Base-by-base conservation (phyloP, 1,140 invertebrate genomes). In the Drosophila elegans region DNA sequence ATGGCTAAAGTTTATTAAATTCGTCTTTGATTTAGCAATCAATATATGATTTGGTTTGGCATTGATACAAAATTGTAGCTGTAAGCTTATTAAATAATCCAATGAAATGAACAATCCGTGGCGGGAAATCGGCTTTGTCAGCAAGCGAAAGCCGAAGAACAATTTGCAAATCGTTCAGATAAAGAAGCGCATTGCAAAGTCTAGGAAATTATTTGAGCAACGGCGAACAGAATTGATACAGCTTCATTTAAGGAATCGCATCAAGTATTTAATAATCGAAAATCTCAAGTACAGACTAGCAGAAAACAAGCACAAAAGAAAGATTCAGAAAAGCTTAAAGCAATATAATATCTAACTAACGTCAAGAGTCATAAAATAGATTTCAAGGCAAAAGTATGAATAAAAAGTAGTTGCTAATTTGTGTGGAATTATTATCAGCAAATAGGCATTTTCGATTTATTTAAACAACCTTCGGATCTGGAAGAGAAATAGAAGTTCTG, bases 21-120 rank as follows among this genome's bases (percentile, higher is more conserved):
- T 77, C 61, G 21, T 41, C 57, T 61, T 64, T 89, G 84, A 76
- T 69, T 89, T 78, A 76, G 39, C 55, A 73, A 76, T 86, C 83
- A 89, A 69, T 66, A 69, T 76, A 59, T 53, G 54, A 61, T 76
- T 79, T 10, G 27, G 36, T 54, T 45, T 49, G 9, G 21, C 21
- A 38, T 51, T 32, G 21, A 53, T 29, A 36, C 51, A 46, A 77
- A 63, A 63, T 75, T 76, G 29, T 13, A 10, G 3, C 34, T 41
- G 11, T 46, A 16, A 45, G n/a, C 38, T 36, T 52, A 52, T 16
- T 69, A 34, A 10, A 29, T 16, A 41, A 54, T 25, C 32, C 3
- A 49, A 16, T 49, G 21, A 49, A 13, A 79, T 80, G 80, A 48
- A 45, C 25, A 44, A 71, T 66, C 45, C 57, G 9, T 81, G 79